phyloP scores from a whole-genome alignment of 1,140 invertebrate species.

The Macrobrachium nipponense region DNA sequence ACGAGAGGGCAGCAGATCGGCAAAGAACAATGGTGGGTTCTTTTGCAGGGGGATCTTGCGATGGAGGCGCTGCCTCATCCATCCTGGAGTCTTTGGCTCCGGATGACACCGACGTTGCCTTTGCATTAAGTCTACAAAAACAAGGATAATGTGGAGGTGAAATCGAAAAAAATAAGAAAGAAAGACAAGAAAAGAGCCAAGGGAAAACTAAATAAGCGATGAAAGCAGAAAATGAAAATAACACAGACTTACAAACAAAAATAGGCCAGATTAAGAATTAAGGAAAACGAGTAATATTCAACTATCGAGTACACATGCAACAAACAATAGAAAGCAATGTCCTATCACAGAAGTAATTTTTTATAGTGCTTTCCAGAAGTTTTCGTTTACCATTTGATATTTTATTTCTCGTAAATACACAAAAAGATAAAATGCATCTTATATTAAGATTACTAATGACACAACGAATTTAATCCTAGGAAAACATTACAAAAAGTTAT shows the following conservation, averaged over 20 bases:
- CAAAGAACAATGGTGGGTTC: slow-evolving; percentile 47
- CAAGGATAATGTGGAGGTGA: not conserved
- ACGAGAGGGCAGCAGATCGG: slow-evolving; percentile 26
- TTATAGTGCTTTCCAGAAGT: too few species aligned
- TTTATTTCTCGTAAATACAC: too few species aligned
- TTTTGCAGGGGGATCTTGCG: slow-evolving; percentile 52
- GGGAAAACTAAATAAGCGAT: not conserved
- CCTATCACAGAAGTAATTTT: too few species aligned
- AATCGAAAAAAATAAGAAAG: not conserved
- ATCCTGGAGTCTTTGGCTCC: slow-evolving; percentile 44
- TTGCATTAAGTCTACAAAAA: slow-evolving; percentile 22
- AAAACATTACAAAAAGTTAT: too few species aligned
- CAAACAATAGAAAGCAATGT: too few species aligned
- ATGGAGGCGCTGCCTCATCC: slow-evolving; percentile 40
- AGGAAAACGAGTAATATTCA: not conserved
- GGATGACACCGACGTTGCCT: slow-evolving; percentile 46
- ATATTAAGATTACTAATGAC: too few species aligned
- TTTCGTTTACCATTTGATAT: too few species aligned
- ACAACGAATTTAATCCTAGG: too few species aligned
- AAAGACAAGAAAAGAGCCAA: not conserved
- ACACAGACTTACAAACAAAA: not conserved
- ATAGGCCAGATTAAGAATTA: not conserved
- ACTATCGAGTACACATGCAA: too few species aligned
- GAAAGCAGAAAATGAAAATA: not conserved
- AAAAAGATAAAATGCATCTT: too few species aligned